Base-by-base conservation (phyloP, 2,797 vertebrate species). In the Parambassis ranga region DNA sequence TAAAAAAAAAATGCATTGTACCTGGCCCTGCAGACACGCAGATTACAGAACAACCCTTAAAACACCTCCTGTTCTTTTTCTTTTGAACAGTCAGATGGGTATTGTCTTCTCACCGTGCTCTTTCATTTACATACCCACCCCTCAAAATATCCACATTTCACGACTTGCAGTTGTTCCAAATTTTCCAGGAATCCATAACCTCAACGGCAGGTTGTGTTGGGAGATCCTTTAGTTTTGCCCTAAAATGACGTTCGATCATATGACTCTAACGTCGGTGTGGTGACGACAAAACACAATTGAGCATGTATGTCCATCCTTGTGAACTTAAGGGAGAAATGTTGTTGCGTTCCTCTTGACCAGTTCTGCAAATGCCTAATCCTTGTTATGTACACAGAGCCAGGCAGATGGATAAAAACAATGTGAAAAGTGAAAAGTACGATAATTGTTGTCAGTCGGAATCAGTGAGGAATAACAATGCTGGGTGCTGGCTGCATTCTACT, bases 11-110 rank as follows among this genome's bases (percentile, higher is more conserved):
- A 58, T 42, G 31, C 37, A 49, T 20, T 56, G 35, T 71, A 70
- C 63, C 27, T 10, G 57, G 26, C 59, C 55, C 69, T 47, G 67
- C 50, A 69, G 82, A 87, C 65, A 62, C 23, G 51, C 11, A 83
- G 70, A 87, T 87, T 79, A 87, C 55, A 87, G 81, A 78, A 81
- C 64, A 65, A 35, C 9, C 42, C 59, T 55, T 16, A 37, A 38
- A 51, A 63, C 71, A 38, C 67, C 74, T 75, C 60, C 65, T 67
- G 44, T 38, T 76, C n/a, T n/a, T 77, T 27, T 39, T 61, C 38
- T 38, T 55, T 55, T 46, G 19, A 35, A 44, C 23, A 20, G 10
- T 33, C 50, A 63, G 57, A 57, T 65, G 35, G 15, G 23, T 26
- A 35, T 64, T 67, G 60, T 62, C 53, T 57, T 69, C 43, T 35